Evolutionary conservation across 2,888 invertebrate genomes (phyloP), one percentile per base, ranked within the genome.

Genomic region (Eulithis testata): DNA sequence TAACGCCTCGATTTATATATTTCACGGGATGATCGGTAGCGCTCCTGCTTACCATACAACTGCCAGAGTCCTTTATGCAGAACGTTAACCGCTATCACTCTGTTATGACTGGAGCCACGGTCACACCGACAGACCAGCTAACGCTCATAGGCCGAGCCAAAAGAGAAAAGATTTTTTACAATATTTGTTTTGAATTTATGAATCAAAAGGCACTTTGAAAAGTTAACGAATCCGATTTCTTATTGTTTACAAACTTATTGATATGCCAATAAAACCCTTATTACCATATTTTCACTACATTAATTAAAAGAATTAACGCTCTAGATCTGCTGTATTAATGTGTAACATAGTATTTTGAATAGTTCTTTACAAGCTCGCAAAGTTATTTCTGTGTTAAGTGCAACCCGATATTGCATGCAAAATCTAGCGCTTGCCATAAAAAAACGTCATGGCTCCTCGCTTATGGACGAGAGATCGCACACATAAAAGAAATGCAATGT

Each of bases 1-100:
- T 93, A 91, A 91, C 86, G 84, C 84, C 72, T 86, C 88, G 90
- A 91, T 91, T 92, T 92, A 92, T 93, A 91, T 89, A 91, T 91
- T 91, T 91, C 85, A 83, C 86, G 86, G 83, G 88, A 91, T 91
- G 90, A 92, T 90, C 84, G 85, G 90, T 87, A 82, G 89, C 87
- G 85, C 83, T 88, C 83, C 87, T 84, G 80, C 79, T 87, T 82
- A 82, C 86, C 83, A 87, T 87, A 88, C 87, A 88, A 88, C 84
- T 89, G 88, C 84, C 87, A 88, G 77, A 79, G 81, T 78, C 74
- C 73, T 73, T 77, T 83, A 83, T 85, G 86, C 85, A 85, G 83
- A 79, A 68, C 72, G 82, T 74, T 79, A 69, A 65, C 70, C 66
- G 66, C 63, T 67, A 57, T 72, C 73, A 72, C 65, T 65, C 73